Evolutionary conservation across 1,140 invertebrate species (phyloP).

Genomic region (Zaprionus vittiger): DNA sequence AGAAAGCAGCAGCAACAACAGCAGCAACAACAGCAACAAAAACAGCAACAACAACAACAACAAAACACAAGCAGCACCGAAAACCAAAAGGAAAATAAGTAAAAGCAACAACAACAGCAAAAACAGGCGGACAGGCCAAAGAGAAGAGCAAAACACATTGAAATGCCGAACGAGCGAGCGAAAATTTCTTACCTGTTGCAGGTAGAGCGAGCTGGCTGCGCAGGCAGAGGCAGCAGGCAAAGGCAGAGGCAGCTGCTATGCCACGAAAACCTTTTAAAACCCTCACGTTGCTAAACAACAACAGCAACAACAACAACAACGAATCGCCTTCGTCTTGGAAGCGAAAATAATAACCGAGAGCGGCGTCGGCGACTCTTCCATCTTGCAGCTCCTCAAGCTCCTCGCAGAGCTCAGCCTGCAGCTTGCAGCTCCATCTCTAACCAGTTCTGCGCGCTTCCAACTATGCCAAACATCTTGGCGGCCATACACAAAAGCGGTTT

Average conservation of each 20-base stretch:
- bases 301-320: slow-evolving; percentile 46
- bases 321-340: slow-evolving; percentile 22
- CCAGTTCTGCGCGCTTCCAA: slow-evolving; percentile 78
- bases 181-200: slow-evolving; percentile 82
- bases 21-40: slow-evolving; percentile 16
- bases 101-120: slow-evolving; percentile 10
- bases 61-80: slow-evolving; percentile 31
- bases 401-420: neutral
- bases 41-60: slow-evolving; percentile 43
- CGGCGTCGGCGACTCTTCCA: slow-evolving; percentile 56
- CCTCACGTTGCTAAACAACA: slow-evolving; percentile 74
- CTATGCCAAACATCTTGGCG: slow-evolving; percentile 78
- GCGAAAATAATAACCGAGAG: slow-evolving; percentile 81
- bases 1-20: slow-evolving; percentile 70
- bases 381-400: slow-evolving; percentile 16
- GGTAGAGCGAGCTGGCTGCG: slow-evolving; percentile 50
- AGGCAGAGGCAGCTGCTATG: slow-evolving; percentile 69
- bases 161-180: slow-evolving; percentile 74
- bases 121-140: slow-evolving; percentile 10
- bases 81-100: slow-evolving; percentile 28
- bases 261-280: slow-evolving; percentile 83
- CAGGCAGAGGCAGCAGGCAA: slow-evolving; percentile 16
- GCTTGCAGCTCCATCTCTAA: slow-evolving; percentile 45
- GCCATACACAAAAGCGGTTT: slow-evolving; percentile 80
- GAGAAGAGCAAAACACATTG: slow-evolving; percentile 66